A percentile compares a stretch with the other conserved stretches of the same genome.
These are phyloP conservation scores for Drosophila albomicans DNA, from an alignment of 1,140 invertebrate genomes.

Conservation along the genomic window DNA sequence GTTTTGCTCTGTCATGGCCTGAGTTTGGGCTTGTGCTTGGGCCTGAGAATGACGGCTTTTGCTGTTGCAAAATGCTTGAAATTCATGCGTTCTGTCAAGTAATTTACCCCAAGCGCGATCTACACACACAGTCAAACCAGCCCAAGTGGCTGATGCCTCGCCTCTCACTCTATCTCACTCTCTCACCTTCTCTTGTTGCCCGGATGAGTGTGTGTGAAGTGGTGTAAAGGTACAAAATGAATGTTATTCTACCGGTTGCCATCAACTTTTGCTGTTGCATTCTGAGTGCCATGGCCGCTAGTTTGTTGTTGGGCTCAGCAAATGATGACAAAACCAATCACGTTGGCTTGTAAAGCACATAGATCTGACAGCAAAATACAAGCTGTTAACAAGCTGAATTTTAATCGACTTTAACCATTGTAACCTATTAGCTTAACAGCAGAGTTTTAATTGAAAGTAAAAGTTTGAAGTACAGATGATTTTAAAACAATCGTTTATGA, in stretches of 20 bases:
- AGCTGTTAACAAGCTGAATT: no score
- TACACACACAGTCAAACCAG: conserved; percentile 29
- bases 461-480: no score
- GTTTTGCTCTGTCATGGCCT: conserved; percentile 43
- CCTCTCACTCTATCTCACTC: neutral
- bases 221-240: conserved; percentile 39
- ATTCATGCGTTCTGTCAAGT: conserved; percentile 67
- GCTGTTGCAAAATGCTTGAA: conserved; percentile 59
- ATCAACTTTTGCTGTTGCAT: conserved; percentile 16
- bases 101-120: conserved; percentile 60
- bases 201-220: conserved; percentile 39
- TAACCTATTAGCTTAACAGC: neutral
- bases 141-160: conserved; percentile 38
- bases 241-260: conserved; percentile 18
- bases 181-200: conserved; percentile 25
- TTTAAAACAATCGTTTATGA: no score
- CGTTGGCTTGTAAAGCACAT: conserved; percentile 14
- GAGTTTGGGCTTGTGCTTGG: conserved; percentile 19
- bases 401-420: no score
- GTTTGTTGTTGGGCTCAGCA: neutral
- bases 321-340: conserved; percentile 8
- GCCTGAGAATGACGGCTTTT: conserved; percentile 54
- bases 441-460: neutral
- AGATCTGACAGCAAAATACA: neutral
- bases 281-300: neutral